Conservation (phyloP, 2,113 vertebrate species). For the Oryzias melastigma region DNA sequence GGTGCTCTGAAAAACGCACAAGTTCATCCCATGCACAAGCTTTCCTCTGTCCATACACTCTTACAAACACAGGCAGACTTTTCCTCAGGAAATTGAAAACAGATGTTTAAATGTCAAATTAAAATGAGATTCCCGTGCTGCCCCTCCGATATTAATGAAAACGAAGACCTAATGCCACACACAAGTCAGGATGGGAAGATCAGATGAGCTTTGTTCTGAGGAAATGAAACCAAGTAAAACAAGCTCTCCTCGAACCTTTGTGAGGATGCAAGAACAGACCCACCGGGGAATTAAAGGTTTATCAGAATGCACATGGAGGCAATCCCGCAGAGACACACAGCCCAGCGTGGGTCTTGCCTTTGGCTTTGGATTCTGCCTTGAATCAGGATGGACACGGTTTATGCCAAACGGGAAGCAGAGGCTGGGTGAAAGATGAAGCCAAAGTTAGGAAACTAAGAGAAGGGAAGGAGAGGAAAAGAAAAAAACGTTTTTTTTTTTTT, state of each 20-base stretch:
- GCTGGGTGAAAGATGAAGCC: slow-evolving; percentile 14
- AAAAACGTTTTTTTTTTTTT: background rate
- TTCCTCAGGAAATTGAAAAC: slow-evolving; percentile 76
- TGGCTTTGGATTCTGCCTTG: slow-evolving; percentile 31
- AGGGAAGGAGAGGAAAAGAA: background rate
- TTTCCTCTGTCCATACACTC: slow-evolving; percentile 19
- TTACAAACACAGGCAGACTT: slow-evolving; percentile 13
- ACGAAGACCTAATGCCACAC: slow-evolving; percentile 74
- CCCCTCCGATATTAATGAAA: slow-evolving; percentile 79
- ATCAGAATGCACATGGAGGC: slow-evolving; percentile 59
- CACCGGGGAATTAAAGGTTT: slow-evolving; percentile 68
- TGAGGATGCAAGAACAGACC: slow-evolving; percentile 58
- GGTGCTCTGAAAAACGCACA: slow-evolving; percentile 26
- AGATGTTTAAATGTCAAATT: slow-evolving; percentile 83
- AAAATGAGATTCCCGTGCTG: slow-evolving; percentile 78
- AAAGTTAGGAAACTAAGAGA: slow-evolving; percentile 4
- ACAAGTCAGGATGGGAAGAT: slow-evolving; percentile 67
- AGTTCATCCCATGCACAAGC: slow-evolving; percentile 47
- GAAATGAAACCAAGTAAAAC: slow-evolving; percentile 80
- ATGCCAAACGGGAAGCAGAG: slow-evolving; percentile 6
- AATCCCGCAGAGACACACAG: slow-evolving; percentile 41
- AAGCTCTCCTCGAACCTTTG: slow-evolving; percentile 61
- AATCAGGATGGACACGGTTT: slow-evolving; percentile 30
- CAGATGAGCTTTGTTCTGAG: slow-evolving; percentile 77
- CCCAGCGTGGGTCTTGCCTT: slow-evolving; percentile 48